phyloP scores from a whole-genome alignment of 2,113 vertebrate species.

The Bathybates hornii region DNA sequence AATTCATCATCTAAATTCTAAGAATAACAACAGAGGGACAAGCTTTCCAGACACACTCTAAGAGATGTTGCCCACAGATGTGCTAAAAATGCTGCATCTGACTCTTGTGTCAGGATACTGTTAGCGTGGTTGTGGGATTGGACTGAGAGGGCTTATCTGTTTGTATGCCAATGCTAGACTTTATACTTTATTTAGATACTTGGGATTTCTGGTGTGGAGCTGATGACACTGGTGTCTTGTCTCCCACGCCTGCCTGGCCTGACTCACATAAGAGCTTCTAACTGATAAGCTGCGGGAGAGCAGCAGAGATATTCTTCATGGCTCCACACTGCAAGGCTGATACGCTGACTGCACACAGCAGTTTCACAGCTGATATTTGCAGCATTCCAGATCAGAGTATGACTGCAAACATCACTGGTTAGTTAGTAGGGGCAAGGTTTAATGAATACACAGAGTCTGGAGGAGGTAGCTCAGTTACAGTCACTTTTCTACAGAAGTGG shows the following conservation, averaged over 20 bases:
- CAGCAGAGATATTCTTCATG: conserved; percentile 5
- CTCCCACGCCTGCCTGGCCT: conserved; percentile 43
- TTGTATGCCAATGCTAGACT: conserved; percentile 10
- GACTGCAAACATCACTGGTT: conserved; percentile 28
- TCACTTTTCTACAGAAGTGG: not conserved
- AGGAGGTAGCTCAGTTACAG: not conserved
- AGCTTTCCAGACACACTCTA: not conserved
- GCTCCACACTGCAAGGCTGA: conserved; percentile 12
- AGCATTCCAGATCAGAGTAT: not conserved
- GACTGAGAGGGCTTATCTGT: conserved; percentile 27
- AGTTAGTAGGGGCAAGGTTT: not conserved
- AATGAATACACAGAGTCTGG: not conserved
- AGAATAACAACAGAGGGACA: not conserved
- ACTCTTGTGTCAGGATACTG: not conserved
- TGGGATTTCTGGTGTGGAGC: conserved; percentile 33
- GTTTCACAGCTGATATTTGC: not conserved
- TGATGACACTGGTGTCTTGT: conserved; percentile 50
- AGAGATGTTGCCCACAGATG: not conserved
- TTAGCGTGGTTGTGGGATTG: conserved; percentile 5
- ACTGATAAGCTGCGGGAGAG: conserved; percentile 50
- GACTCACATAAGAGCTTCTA: conserved; percentile 52
- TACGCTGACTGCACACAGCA: not conserved
- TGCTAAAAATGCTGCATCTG: not conserved
- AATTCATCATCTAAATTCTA: not conserved
- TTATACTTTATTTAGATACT: conserved; percentile 50